Evolutionary conservation across 30 jellyfish, hydroid and myxozoan species (phyloP).

Genomic region (Aurelia sp.): DNA sequence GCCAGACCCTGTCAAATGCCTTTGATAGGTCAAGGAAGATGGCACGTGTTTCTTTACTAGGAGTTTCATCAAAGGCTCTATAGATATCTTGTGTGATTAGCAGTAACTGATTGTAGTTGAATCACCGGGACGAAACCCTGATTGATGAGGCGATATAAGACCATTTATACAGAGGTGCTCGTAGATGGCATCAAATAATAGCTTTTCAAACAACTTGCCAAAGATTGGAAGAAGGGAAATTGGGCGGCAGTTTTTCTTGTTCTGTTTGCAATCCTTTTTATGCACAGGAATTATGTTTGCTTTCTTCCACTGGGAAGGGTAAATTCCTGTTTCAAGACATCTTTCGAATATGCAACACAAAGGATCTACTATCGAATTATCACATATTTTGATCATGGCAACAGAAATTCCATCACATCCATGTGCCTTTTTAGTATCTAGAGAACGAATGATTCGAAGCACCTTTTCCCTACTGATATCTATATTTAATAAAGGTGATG

Average conservation of each 20-base stretch:
- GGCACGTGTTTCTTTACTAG: conserved; percentile 57
- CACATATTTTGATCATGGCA: too few relatives aligned
- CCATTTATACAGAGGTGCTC: conserved; percentile 39
- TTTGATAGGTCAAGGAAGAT: conserved; percentile 55
- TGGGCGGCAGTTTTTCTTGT: conserved; percentile 48
- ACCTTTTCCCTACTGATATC: too few relatives aligned
- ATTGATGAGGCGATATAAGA: conserved; percentile 55
- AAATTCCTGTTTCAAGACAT: conserved; percentile 2
- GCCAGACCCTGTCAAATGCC: conserved; percentile 6
- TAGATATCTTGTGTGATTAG: conserved; percentile 26
- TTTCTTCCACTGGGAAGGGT: conserved; percentile 47
- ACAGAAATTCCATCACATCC: conserved; percentile 57
- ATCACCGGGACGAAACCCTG: conserved; percentile 58
- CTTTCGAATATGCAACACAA: conserved; percentile 18
- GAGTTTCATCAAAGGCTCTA: conserved; percentile 44
- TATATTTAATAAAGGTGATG: too few relatives aligned
- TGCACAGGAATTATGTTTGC: conserved; percentile 57
- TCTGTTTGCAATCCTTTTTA: conserved; percentile 59
- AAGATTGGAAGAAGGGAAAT: not conserved
- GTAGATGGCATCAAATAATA: conserved; percentile 22
- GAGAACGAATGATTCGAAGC: not conserved
- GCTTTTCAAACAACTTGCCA: too few relatives aligned
- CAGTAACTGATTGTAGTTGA: not conserved
- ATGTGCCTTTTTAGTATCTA: conserved; percentile 51
- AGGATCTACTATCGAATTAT: too few relatives aligned